Evolutionary conservation across 2,888 invertebrate genomes (phyloP).

Genomic region (Bombyx huttoni): DNA sequence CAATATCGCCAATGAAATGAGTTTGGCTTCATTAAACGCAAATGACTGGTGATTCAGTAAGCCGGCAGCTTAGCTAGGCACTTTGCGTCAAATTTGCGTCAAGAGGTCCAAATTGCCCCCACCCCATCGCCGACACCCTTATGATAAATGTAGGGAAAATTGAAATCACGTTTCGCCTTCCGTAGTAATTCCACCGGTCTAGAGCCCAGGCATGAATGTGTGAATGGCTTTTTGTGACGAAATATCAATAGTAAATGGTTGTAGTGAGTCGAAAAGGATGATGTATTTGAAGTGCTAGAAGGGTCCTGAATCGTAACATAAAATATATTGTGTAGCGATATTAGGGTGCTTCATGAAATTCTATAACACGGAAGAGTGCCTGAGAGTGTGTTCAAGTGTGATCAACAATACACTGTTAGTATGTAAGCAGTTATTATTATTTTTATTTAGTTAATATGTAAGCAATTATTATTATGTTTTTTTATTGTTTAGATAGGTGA

Average conservation of each 20-base stretch:
- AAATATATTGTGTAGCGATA: too few species aligned
- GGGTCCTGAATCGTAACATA: neutral
- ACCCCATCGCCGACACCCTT: constrained; percentile 17
- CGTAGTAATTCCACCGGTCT: constrained; percentile 25
- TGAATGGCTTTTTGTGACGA: constrained; percentile 28
- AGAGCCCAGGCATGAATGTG: constrained; percentile 21
- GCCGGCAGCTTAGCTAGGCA: constrained; percentile 44
- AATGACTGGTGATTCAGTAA: constrained; percentile 49
- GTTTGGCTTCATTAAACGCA: constrained; percentile 42
- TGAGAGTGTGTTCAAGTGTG: too few species aligned
- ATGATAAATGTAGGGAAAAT: constrained; percentile 54
- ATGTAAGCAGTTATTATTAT: too few species aligned
- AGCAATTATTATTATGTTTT: too few species aligned
- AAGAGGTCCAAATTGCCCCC: constrained; percentile 48
- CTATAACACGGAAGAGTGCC: too few species aligned
- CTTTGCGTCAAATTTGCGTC: constrained; percentile 50
- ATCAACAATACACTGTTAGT: too few species aligned
- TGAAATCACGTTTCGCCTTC: constrained; percentile 49
- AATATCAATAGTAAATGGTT: constrained; percentile 28
- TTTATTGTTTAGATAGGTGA: too few species aligned
- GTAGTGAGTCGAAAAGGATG: constrained; percentile 12
- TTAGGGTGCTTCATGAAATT: too few species aligned
- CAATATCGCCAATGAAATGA: constrained; percentile 34
- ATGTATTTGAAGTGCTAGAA: constrained; percentile 2
- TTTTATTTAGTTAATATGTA: too few species aligned